phyloP scores from a whole-genome alignment of 2,888 invertebrate species.

The Balanococcus diminutus region DNA sequence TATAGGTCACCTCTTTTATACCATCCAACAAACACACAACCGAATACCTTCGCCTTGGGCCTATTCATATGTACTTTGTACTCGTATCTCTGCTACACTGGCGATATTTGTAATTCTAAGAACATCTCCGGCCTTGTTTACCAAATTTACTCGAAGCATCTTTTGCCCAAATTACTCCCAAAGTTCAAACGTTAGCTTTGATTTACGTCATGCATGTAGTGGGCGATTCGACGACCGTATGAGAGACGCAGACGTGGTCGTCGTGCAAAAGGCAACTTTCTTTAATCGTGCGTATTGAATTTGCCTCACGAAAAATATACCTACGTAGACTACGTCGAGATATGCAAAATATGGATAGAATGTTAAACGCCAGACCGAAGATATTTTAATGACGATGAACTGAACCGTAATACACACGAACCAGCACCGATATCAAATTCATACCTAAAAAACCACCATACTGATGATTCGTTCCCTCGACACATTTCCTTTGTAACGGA shows the following conservation, averaged over 20 bases:
- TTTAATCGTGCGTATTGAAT: slow-evolving; percentile 13
- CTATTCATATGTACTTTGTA: neutral
- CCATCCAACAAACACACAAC: neutral
- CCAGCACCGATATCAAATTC: neutral
- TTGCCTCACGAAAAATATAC: neutral
- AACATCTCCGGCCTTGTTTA: slow-evolving; percentile 27
- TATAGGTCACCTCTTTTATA: neutral
- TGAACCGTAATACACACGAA: neutral
- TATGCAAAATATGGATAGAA: slow-evolving; percentile 18
- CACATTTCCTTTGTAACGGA: neutral
- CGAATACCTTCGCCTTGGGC: neutral
- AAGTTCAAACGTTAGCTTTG: neutral
- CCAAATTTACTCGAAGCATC: neutral
- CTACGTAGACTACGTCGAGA: neutral
- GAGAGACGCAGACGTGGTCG: neutral
- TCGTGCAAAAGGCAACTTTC: slow-evolving; percentile 11
- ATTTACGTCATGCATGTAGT: neutral
- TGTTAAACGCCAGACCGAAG: neutral
- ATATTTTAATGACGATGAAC: slow-evolving; percentile 31
- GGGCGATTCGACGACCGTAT: neutral
- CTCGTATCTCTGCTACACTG: neutral
- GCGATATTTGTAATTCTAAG: slow-evolving; percentile 20
- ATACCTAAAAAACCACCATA: neutral
- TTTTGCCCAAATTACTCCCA: neutral
- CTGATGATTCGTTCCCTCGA: neutral